Base-by-base conservation (phyloP, 2,888 invertebrate species). In the Coleophora flavipennella region DNA sequence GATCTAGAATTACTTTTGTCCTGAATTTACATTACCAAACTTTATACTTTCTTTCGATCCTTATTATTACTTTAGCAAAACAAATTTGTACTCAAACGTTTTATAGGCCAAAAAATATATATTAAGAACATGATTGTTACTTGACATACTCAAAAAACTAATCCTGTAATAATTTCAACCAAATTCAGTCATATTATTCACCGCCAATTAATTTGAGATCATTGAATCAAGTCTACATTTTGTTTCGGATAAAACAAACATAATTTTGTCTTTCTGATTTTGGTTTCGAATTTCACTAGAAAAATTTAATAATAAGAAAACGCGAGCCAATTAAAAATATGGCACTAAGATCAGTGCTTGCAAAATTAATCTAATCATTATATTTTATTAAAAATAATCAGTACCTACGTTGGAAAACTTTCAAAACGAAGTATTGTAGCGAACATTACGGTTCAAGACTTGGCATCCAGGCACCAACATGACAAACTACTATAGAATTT, bases 201-300 rank as follows among this genome's bases (percentile, higher is more conserved):
- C 68, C 59, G 70, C 70, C 69, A 61, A 71, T 59, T 58, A 57
- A 55, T 59, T 62, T 83, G 83, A 84, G 83, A 84, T 84, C 83
- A 81, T 72, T 62, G 62, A 43, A 65, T 67, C 61, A 75, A 78
- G 75, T 79, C 77, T 68, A 68, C 54, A 61, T 57, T 58, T 66
- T 68, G 57, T 55, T 20, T 61, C 62, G 62, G 67, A 62, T 62
- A 67, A 55, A 71, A 68, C 61, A 69, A 69, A 59, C 55, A 43
- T 32, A 50, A 64, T 59, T 66, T 73, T 63, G 71, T 74, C 73
- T 72, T 73, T 73, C 63, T 57, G 64, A 70, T 75, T 84, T 84
- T 84, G 83, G 83, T 79, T 71, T 81, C 80, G 59, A 78, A 79
- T 78, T 81, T 77, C 67, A 76, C 81, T 79, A 79, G 58, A 63